phyloP scores from a whole-genome alignment of 2,888 invertebrate genomes.

The Trichacis sp. region DNA sequence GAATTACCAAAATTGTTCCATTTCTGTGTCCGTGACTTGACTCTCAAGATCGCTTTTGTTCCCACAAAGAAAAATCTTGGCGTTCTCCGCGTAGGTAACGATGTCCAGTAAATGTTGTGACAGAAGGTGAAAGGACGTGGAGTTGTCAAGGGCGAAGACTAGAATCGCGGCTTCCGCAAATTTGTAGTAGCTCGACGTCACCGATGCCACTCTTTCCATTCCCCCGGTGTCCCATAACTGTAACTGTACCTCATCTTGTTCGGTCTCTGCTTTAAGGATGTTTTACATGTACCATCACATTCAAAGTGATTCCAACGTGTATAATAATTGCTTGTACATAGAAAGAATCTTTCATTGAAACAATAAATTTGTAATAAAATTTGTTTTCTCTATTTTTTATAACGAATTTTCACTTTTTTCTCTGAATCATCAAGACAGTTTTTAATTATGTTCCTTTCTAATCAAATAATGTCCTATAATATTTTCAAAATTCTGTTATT shows the following conservation, averaged over 20 bases:
- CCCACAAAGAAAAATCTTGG: conserved; percentile 94
- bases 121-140: conserved; percentile 90
- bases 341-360: no score
- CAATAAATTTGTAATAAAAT: no score
- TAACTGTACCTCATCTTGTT: conserved; percentile 72
- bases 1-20: conserved; percentile 89
- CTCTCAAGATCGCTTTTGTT: conserved; percentile 89
- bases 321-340: no score
- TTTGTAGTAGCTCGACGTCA: conserved; percentile 95
- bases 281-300: no score
- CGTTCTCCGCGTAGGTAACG: conserved; percentile 93
- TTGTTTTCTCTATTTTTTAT: no score
- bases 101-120: conserved; percentile 94
- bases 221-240: conserved; percentile 98
- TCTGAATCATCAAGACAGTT: no score
- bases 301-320: no score
- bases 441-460: no score
- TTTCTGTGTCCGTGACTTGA: conserved; percentile 87
- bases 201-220: conserved; percentile 95
- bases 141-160: conserved; percentile 91
- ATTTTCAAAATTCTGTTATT: no score
- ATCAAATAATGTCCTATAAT: no score
- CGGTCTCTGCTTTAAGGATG: no score
- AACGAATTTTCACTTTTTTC: no score
- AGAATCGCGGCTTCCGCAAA: conserved; percentile 94